A percentile compares a stretch with the other conserved stretches of the same genome.
Evolutionary conservation across 2,797 vertebrate species (phyloP).

Genomic region (Trematomus bernacchii): DNA sequence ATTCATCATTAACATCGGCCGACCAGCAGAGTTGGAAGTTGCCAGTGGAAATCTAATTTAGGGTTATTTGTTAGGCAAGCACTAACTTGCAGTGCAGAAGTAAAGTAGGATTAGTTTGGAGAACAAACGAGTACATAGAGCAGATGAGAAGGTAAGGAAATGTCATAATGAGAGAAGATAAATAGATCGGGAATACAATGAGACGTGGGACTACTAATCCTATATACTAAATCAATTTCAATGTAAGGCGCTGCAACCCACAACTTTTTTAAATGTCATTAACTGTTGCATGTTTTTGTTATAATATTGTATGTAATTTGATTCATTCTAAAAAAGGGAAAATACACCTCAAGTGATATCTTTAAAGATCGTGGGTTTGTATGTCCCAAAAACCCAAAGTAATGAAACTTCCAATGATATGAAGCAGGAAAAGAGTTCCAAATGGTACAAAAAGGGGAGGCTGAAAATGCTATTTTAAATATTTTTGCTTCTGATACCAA

Average conservation of each 20-base stretch:
- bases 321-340: background rate
- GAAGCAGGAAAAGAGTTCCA: background rate
- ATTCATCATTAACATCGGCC: slow-evolving; percentile 10
- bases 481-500: background rate
- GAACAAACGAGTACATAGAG: slow-evolving; percentile 17
- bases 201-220: background rate
- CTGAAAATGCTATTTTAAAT: too few relatives aligned
- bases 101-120: slow-evolving; percentile 14
- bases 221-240: background rate
- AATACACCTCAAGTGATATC: background rate
- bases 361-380: background rate
- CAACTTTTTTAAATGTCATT: background rate
- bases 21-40: background rate
- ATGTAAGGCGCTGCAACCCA: background rate
- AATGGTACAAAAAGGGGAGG: background rate
- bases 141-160: slow-evolving; percentile 3
- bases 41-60: slow-evolving; percentile 13
- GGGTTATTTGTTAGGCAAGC: slow-evolving; percentile 5
- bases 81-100: background rate
- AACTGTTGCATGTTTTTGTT: too few relatives aligned
- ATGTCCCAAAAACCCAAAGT: background rate
- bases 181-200: background rate
- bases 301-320: too few relatives aligned
- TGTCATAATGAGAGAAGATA: slow-evolving; percentile 25
- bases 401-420: background rate